Evolutionary conservation across 2,113 vertebrate species (phyloP).

Genomic region (Ailuropoda melanoleuca): DNA sequence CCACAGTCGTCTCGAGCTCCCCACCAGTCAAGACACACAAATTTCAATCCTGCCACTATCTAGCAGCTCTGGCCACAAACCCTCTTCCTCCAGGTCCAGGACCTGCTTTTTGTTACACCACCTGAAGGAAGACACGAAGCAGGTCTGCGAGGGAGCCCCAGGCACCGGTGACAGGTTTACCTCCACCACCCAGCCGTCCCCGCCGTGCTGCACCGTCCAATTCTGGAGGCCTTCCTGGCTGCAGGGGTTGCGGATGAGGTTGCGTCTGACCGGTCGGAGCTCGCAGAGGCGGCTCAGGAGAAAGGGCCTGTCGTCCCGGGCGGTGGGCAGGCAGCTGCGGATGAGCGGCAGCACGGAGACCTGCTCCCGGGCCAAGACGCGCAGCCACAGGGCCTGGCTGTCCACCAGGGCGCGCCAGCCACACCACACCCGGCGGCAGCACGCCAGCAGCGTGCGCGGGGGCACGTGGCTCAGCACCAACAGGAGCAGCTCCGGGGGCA

Average conservation of each 20-base stretch:
- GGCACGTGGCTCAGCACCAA: constrained; percentile 69
- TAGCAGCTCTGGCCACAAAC: constrained; percentile 69
- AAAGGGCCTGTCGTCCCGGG: neutral
- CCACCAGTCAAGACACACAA: constrained; percentile 58
- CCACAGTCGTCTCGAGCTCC: neutral
- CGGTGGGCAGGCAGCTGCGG: neutral
- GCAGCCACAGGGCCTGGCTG: constrained; percentile 57
- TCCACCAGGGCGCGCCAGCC: constrained; percentile 61
- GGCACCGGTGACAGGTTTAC: neutral
- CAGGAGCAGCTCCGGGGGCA: constrained; percentile 62
- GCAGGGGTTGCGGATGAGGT: constrained; percentile 59
- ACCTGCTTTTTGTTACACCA: constrained; percentile 67
- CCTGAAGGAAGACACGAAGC: constrained; percentile 47
- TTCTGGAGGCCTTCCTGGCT: constrained; percentile 42
- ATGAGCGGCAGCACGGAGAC: neutral
- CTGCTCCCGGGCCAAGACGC: neutral
- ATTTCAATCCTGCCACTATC: constrained; percentile 61
- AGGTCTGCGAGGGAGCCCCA: constrained; percentile 48
- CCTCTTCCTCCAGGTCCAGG: constrained; percentile 59
- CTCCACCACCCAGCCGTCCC: constrained; percentile 59
- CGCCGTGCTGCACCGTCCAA: constrained; percentile 25
- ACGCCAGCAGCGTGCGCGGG: neutral
- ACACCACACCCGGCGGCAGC: constrained; percentile 54
- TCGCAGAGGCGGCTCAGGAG: constrained; percentile 34
- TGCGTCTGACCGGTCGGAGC: constrained; percentile 9